Conservation (phyloP, 2,113 vertebrate genomes). For the Eulacestoma nigropectus region DNA sequence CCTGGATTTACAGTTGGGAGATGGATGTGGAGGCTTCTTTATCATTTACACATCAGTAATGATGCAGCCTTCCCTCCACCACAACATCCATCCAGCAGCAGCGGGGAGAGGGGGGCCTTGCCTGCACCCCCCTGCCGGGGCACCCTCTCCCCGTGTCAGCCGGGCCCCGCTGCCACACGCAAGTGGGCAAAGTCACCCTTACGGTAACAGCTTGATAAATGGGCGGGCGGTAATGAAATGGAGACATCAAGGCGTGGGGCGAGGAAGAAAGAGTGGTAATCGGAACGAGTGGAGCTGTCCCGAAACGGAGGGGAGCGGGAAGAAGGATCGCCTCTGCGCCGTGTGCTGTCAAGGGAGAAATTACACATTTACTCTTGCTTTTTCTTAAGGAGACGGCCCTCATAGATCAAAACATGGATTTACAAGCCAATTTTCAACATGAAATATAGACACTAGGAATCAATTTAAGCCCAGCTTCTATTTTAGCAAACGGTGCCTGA, state of each 20-base stretch:
- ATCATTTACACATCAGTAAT: slow-evolving; percentile 93
- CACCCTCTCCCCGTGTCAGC: slow-evolving; percentile 63
- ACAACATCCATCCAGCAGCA: slow-evolving; percentile 77
- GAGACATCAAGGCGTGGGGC: slow-evolving; percentile 99
- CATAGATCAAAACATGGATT: slow-evolving; percentile 98
- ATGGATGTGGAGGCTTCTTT: slow-evolving; percentile 81
- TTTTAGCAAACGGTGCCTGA: slow-evolving; percentile 69
- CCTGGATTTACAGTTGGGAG: slow-evolving; percentile 71
- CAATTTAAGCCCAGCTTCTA: slow-evolving; percentile 89
- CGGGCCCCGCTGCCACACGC: slow-evolving; percentile 59
- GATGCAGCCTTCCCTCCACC: slow-evolving; percentile 73
- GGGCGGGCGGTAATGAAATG: slow-evolving; percentile 96
- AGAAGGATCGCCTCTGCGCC: slow-evolving; percentile 96
- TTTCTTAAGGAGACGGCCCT: slow-evolving; percentile 98
- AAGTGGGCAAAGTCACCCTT: slow-evolving; percentile 90
- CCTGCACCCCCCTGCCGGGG: slow-evolving; percentile 8
- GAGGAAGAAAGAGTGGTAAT: slow-evolving; percentile 77
- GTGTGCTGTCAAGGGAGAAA: slow-evolving; percentile 99
- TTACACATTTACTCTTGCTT: slow-evolving; percentile 99
- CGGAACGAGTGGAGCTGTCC: slow-evolving; percentile 75
- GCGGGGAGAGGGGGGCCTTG: slow-evolving; percentile 18
- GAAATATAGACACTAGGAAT: slow-evolving; percentile 99
- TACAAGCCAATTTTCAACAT: slow-evolving; percentile 99
- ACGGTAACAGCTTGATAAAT: slow-evolving; percentile 91
- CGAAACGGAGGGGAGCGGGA: slow-evolving; percentile 75